phyloP scores from a whole-genome alignment of 2,888 invertebrate genomes.

The Leptopilina syphax region DNA sequence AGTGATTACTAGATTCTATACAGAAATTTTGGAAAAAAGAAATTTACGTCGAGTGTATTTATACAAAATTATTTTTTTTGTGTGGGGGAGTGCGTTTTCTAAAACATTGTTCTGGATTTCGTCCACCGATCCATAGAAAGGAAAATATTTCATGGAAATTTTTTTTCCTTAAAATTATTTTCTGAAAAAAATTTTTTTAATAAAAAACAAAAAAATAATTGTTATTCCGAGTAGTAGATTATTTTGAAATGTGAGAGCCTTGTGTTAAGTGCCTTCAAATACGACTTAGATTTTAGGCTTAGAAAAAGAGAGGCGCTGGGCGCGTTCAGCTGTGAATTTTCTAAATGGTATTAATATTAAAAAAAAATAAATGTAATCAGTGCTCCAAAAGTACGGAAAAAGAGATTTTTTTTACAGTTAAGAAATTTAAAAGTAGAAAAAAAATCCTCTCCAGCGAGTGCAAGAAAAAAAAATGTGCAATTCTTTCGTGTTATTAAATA shows the following conservation, averaged over 20 bases:
- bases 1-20: background rate
- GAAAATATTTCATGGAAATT: background rate
- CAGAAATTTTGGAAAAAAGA: background rate
- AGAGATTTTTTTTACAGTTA: constrained; percentile 4
- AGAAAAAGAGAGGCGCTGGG: constrained; percentile 73
- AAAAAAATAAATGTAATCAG: constrained; percentile 51
- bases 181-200: background rate
- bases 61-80: background rate
- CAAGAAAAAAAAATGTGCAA: constrained; percentile 38
- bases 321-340: constrained; percentile 72
- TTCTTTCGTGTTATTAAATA: constrained; percentile 16
- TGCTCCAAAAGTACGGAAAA: constrained; percentile 56
- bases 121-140: constrained; percentile 5
- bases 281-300: constrained; percentile 75
- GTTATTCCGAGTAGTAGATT: constrained; percentile 40
- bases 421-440: constrained; percentile 3
- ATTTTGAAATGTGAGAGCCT: constrained; percentile 74
- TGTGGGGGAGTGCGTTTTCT: constrained; percentile 3
- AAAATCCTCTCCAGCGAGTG: constrained; percentile 8
- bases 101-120: constrained; percentile 20
- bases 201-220: background rate
- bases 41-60: constrained; percentile 41
- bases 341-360: constrained; percentile 67
- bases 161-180: no score
- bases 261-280: constrained; percentile 77